A percentile compares a stretch with the other conserved stretches of the same genome.
Conservation (phyloP, 2,113 vertebrate genomes). For the Nanorana parkeri region DNA sequence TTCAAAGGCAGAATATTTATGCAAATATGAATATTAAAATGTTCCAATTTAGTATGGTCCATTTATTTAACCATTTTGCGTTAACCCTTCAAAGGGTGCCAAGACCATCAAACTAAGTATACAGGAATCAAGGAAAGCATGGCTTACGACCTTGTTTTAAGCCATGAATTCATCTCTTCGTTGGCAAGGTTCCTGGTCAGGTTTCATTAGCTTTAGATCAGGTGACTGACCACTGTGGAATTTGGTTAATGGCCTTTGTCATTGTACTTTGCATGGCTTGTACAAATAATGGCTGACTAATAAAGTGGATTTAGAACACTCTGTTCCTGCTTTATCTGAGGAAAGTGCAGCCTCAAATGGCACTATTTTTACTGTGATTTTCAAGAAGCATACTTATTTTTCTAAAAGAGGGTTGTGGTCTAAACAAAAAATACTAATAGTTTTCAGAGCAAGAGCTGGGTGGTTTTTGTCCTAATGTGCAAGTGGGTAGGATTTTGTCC, state of each 20-base stretch:
- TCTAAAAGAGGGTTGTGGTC: no score
- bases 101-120: neutral
- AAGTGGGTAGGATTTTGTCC: no score
- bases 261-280: neutral
- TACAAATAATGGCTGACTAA: neutral
- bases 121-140: neutral
- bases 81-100: no score
- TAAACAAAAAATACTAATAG: no score
- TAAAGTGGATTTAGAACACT: neutral
- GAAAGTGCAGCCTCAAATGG: neutral
- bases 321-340: neutral
- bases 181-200: neutral
- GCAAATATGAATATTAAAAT: no score
- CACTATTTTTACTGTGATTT: neutral
- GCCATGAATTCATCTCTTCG: neutral
- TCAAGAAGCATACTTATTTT: neutral
- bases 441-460: no score
- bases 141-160: neutral
- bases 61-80: neutral
- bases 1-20: no score
- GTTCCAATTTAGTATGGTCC: no score
- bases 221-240: neutral
- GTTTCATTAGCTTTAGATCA: neutral
- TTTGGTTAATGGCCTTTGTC: conserved; percentile 1
- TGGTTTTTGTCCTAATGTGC: no score